Evolutionary conservation across 2,797 vertebrate species (phyloP), one percentile per base, ranked within the genome.

Genomic region (Sebastes kiyomatsui): DNA sequence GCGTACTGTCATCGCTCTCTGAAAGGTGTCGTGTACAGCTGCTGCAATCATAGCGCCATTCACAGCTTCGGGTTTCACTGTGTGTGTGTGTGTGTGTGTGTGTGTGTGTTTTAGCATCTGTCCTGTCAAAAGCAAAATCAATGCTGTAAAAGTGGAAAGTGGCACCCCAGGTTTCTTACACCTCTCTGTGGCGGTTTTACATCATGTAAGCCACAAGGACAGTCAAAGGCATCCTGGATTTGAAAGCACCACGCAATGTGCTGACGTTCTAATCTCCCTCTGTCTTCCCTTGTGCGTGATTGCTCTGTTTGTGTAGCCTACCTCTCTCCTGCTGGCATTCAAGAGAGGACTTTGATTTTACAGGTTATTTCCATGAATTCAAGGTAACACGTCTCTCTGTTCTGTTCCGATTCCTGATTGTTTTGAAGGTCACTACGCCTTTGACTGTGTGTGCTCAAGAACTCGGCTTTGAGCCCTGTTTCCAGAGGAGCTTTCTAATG

Each of bases 131-230:
- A 75, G 56, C 42, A 64, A 65, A 79, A 75, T 69, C 55, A 64
- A 49, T 74, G 82, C 23, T 62, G 42, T 77, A 56, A 83, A 84
- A 84, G 78, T 67, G 72, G 27, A 12, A 11, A 58, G 27, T 68
- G 52, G 79, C 74, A 86, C 67, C 72, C 33, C 67, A 49, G 23
- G 66, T 81, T 81, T 82, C 76, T 90, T 89, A 84, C 84, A 90
- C 77, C 69, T 82, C 82, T 85, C 79, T 79, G 71, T 69, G 64
- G 58, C 72, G 55, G 71, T 84, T 88, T 89, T 89, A 86, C 88
- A 89, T 91, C 88, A 88, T 87, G 86, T 86, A 75, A 77, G 86
- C 83, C 81, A 90, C 91, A 87, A 89, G 90, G 90, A 84, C 86
- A 80, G 78, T 77, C 67, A 84, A 84, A 87, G 79, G 46, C 81